A percentile compares a stretch with the other conserved stretches of the same genome.
Evolutionary conservation across 2,113 vertebrate genomes (phyloP).

Genomic region (Archocentrus centrarchus): DNA sequence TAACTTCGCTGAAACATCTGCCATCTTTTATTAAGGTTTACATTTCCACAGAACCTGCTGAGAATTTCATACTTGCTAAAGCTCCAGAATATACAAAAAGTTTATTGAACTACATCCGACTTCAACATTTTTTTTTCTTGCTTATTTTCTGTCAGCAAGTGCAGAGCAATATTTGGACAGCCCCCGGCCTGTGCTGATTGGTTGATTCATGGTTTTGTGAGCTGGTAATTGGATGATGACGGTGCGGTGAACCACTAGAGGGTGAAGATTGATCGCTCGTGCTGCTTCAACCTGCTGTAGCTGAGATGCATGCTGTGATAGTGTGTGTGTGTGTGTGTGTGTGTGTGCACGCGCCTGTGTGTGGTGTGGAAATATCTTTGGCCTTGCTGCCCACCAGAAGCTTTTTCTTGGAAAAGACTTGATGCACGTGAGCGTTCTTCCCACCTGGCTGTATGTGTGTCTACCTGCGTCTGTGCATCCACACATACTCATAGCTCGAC

Average conservation of each 20-base stretch:
- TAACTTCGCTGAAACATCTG: background rate
- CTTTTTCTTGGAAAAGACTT: constrained; percentile 1
- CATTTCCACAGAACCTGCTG: background rate
- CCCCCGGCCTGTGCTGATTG: constrained; percentile 61
- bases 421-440: background rate
- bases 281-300: constrained; percentile 33
- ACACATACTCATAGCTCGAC: background rate
- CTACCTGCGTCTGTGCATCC: background rate
- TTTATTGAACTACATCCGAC: background rate
- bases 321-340: background rate
- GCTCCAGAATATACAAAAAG: background rate
- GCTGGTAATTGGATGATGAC: constrained; percentile 68
- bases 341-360: background rate
- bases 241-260: constrained; percentile 30
- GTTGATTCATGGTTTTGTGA: constrained; percentile 66
- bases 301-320: constrained; percentile 34
- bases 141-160: constrained; percentile 28
- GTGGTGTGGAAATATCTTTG: constrained; percentile 1
- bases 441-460: background rate
- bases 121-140: background rate
- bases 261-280: constrained; percentile 57
- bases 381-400: background rate
- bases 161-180: constrained; percentile 52
- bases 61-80: background rate
- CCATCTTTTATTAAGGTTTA: background rate